Conservation (phyloP, 1,140 invertebrate genomes). For the Heterodera schachtii region DNA sequence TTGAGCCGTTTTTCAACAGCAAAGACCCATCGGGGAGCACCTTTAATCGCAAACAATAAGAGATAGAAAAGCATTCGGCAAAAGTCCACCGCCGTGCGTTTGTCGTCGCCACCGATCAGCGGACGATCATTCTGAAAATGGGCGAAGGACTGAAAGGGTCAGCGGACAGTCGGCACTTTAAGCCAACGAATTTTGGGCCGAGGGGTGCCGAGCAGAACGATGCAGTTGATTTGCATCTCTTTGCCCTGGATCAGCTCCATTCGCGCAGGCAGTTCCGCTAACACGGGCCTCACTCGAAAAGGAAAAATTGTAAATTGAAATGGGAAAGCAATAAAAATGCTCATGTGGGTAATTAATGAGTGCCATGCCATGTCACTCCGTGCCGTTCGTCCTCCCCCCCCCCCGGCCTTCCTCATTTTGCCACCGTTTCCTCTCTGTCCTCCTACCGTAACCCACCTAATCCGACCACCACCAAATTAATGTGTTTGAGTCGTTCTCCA, state of each 20-base stretch:
- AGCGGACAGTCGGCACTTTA: constrained; percentile 36
- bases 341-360: not conserved
- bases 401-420: too few species aligned
- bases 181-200: constrained; percentile 67
- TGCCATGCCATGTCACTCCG: too few species aligned
- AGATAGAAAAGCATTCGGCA: not conserved
- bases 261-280: constrained; percentile 58
- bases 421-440: too few species aligned
- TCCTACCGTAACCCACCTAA: constrained; percentile 61
- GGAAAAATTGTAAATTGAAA: not conserved
- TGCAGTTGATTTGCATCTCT: constrained; percentile 64
- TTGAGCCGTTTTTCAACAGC: constrained; percentile 49
- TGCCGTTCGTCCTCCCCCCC: too few species aligned
- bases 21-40: constrained; percentile 56
- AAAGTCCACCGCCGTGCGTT: not conserved
- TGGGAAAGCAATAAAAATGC: not conserved
- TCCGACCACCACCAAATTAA: constrained; percentile 67
- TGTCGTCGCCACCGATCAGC: not conserved
- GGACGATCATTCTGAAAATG: not conserved
- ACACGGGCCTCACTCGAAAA: constrained; percentile 51
- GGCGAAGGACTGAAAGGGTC: not conserved
- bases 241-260: constrained; percentile 61
- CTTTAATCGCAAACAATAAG: constrained; percentile 32
- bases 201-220: constrained; percentile 68
- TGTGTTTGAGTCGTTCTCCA: constrained; percentile 65